phyloP scores from a whole-genome alignment of 2,888 invertebrate species.

The Zhuqinia jingwanae region DNA sequence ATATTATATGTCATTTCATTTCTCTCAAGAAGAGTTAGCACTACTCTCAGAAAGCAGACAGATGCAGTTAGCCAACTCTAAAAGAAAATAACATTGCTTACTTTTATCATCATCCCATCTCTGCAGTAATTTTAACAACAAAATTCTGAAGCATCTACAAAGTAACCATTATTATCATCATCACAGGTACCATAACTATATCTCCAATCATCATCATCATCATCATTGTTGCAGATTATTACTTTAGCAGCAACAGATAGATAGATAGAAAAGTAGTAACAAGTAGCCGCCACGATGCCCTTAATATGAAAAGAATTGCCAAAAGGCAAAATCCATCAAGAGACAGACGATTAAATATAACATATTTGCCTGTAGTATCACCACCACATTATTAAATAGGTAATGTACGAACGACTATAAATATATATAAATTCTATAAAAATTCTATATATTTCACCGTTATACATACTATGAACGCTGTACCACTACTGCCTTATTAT shows the following conservation, averaged over 20 bases:
- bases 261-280: too few relatives aligned
- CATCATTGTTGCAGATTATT: slow-evolving; percentile 40
- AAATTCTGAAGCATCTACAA: background rate
- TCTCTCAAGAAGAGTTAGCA: slow-evolving; percentile 18
- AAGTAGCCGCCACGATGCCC: slow-evolving; percentile 41
- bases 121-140: slow-evolving; percentile 39
- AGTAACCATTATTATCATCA: slow-evolving; percentile 17
- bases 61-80: slow-evolving; percentile 43
- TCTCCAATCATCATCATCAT: slow-evolving; percentile 38
- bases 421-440: background rate
- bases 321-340: slow-evolving; percentile 62
- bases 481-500: background rate
- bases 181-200: background rate
- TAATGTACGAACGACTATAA: background rate
- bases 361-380: slow-evolving; percentile 27
- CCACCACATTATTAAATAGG: background rate
- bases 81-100: slow-evolving; percentile 30
- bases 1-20: slow-evolving; percentile 26
- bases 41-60: too few relatives aligned
- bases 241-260: background rate
- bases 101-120: slow-evolving; percentile 5
- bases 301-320: slow-evolving; percentile 54
- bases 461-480: background rate
- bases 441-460: background rate
- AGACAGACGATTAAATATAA: slow-evolving; percentile 34